Conservation (phyloP, 2,113 vertebrate genomes). For the Nothoprocta perdicaria region DNA sequence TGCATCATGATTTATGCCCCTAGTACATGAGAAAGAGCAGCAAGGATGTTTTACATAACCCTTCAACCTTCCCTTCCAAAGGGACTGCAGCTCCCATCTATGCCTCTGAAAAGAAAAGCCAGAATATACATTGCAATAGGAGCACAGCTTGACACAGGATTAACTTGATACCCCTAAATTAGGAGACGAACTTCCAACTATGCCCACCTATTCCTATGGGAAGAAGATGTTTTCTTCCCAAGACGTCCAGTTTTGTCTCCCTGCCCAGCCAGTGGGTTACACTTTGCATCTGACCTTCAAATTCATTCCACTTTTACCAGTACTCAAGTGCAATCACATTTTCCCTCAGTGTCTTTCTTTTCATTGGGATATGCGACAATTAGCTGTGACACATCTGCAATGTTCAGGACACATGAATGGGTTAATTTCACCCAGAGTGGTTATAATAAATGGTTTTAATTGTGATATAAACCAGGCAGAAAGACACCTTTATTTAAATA, state of each 20-base stretch:
- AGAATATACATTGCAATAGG: background rate
- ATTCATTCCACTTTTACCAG: background rate
- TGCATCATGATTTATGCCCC: background rate
- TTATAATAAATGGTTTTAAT: background rate
- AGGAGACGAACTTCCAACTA: background rate
- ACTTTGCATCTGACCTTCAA: background rate
- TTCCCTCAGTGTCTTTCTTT: background rate
- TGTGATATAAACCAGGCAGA: background rate
- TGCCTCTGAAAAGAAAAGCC: background rate
- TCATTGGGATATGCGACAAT: background rate
- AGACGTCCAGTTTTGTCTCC: background rate
- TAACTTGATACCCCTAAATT: background rate
- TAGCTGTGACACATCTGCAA: background rate
- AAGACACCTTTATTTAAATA: background rate
- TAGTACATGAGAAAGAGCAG: background rate
- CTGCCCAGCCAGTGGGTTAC: background rate
- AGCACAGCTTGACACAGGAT: background rate
- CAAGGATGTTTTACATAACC: background rate
- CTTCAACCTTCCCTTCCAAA: background rate
- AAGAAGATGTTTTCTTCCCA: background rate
- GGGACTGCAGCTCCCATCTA: background rate
- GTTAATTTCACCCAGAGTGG: background rate
- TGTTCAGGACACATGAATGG: background rate
- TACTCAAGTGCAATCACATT: background rate
- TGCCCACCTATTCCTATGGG: background rate